A percentile compares a stretch with the other conserved stretches of the same genome.
phyloP scores from a whole-genome alignment of 1,140 invertebrate species.

The Drosophila trapezifrons region DNA sequence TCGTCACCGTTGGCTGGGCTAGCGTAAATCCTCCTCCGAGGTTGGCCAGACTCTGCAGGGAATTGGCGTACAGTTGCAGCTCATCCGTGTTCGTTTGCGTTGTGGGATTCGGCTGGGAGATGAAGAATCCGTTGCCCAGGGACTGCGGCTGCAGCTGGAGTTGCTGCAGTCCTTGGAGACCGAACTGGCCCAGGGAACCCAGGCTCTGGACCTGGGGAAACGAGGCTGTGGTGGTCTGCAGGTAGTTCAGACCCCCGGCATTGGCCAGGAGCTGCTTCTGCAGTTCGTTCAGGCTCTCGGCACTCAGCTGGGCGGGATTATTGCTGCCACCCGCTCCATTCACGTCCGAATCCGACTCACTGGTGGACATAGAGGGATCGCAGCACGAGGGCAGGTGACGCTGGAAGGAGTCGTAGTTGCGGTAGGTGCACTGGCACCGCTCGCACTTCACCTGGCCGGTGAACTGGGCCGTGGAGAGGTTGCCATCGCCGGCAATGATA shows the following conservation, averaged over 20 bases:
- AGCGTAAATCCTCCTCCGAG: conserved; percentile 70
- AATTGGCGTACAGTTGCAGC: conserved; percentile 73
- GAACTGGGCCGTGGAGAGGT: conserved; percentile 84
- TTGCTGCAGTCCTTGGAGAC: conserved; percentile 61
- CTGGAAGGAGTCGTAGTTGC: conserved; percentile 93
- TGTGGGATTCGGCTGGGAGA: conserved; percentile 62
- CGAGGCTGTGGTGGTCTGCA: conserved; percentile 53
- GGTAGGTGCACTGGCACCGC: conserved; percentile 94
- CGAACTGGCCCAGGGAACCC: conserved; percentile 79
- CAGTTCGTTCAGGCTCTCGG: conserved; percentile 64
- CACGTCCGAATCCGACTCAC: conserved; percentile 89
- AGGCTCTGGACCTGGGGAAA: conserved; percentile 68
- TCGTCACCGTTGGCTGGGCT: conserved; percentile 55
- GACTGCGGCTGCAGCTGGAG: conserved; percentile 74
- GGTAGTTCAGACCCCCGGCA: conserved; percentile 64
- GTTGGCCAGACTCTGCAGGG: conserved; percentile 73
- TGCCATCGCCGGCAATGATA: conserved; percentile 68
- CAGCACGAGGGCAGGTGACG: conserved; percentile 91
- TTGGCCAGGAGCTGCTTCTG: conserved; percentile 67
- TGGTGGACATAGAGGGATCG: conserved; percentile 88
- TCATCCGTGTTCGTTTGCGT: conserved; percentile 49
- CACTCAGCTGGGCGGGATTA: conserved; percentile 32
- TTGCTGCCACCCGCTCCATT: conserved; percentile 2
- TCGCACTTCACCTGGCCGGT: conserved; percentile 92
- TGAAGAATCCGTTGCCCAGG: conserved; percentile 74